Base-by-base conservation (phyloP, 1,140 invertebrate genomes). In the Danaus melanippus region DNA sequence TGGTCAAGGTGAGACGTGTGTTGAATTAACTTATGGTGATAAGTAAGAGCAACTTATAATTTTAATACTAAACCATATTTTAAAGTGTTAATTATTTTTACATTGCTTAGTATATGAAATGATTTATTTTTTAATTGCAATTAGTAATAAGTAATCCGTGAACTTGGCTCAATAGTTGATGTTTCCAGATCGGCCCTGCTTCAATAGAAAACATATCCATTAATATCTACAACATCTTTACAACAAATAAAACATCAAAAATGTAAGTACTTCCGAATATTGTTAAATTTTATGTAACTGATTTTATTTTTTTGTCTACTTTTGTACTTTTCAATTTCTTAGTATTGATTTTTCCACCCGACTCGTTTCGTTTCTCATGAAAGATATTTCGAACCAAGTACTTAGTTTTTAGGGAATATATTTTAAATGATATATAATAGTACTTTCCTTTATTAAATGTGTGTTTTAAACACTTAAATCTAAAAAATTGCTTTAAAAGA, bases 1-100 rank as follows among this genome's bases (percentile, higher is more conserved):
- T 74, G 82, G 82, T 85, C 74, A 47, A 85, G 82, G 79, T 85
- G 60, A 74, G 79, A 71, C 71, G 77, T 74, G 53, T 71, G 9
- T 15, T 7, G 50, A 40, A 12, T 50, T 41, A 8, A 12, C 21
- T 32, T 32, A 32, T 32, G 21, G 21, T 32, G 21, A 32, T 32
- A 32, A 32, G 21, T 32, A 32, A 32, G 21, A 32, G 21, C 21
- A 32, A 32, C 21, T 32, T 32, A 32, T 32, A 32, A 32, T 32
- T 32, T 32, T 32, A 4, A 32, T 32, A 39, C 7, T 50, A 12
- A 41, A 11, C 40, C 10, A 15, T 12, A n/a, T 10, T 3, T 41
- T 50, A 10, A 12, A 12, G 9, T 41, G 32, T 46, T 41, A 40
- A 46, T 45, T 32, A 2, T 44, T 3, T 43, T 49, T 42, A 21